These are phyloP conservation scores for Podarcis raffonei DNA, from an alignment of 2,113 vertebrate species.

Conservation along the genomic window DNA sequence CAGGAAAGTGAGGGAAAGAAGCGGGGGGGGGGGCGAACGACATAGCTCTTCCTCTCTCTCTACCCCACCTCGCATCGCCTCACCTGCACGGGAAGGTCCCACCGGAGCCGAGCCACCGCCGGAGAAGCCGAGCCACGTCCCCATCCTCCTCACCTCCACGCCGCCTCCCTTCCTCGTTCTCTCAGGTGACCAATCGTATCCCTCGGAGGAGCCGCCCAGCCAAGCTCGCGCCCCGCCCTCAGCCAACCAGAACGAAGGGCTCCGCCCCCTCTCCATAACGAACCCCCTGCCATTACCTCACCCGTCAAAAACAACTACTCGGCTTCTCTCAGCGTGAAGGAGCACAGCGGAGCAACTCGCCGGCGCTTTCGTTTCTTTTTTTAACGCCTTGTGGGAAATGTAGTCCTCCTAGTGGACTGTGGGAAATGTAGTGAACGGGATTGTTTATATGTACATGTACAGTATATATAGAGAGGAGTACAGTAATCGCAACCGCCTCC, in stretches of 20 bases:
- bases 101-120: not conserved
- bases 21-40: not conserved
- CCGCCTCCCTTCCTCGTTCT: not conserved
- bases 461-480: rapidly evolving
- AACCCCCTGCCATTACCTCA: not conserved
- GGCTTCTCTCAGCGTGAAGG: too few relatives aligned
- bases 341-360: not conserved
- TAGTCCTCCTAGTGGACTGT: rapidly evolving
- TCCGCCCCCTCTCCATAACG: not conserved
- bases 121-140: slow-evolving; percentile 11
- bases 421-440: not conserved
- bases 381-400: not conserved
- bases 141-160: not conserved
- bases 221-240: not conserved
- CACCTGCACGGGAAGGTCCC: slow-evolving; percentile 30
- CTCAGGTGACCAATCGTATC: not conserved
- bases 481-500: too few relatives aligned
- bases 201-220: too few relatives aligned
- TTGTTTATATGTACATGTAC: too few relatives aligned
- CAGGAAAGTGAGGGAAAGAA: not conserved
- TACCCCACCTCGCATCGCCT: not conserved
- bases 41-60: too few relatives aligned
- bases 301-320: too few relatives aligned
- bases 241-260: not conserved
- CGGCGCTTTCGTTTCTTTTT: not conserved